phyloP scores from a whole-genome alignment of 2,113 vertebrate genomes.

The Nestor notabilis region DNA sequence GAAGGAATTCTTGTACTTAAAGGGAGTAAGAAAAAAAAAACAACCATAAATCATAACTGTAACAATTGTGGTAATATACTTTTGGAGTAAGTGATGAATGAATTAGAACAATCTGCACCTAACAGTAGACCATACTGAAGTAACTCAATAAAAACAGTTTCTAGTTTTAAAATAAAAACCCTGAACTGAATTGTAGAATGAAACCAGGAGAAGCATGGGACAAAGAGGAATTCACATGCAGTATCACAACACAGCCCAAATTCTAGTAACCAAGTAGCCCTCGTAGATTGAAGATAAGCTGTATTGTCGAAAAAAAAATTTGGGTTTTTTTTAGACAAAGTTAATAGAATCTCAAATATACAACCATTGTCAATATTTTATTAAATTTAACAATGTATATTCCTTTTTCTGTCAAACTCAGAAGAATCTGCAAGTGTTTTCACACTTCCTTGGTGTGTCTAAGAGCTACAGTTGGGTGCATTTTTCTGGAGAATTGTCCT shows the following conservation, averaged over 20 bases:
- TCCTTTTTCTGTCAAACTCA: not conserved
- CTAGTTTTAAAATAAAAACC: not conserved
- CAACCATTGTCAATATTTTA: not conserved
- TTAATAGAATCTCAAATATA: not conserved
- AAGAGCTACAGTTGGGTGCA: not conserved
- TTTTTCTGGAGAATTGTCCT: not conserved
- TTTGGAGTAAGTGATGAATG: not conserved
- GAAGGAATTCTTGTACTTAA: not conserved
- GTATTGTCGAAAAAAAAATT: not conserved
- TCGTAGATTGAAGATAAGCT: not conserved
- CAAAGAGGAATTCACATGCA: not conserved
- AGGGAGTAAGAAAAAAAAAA: not conserved
- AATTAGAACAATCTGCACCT: not conserved
- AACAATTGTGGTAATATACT: not conserved
- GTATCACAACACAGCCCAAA: not conserved
- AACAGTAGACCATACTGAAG: not conserved
- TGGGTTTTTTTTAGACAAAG: not conserved
- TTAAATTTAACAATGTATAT: not conserved
- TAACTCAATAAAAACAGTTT: not conserved
- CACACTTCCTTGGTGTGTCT: not conserved
- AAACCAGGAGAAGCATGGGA: not conserved
- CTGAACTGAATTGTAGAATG: not conserved
- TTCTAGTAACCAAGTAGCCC: not conserved
- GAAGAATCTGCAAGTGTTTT: not conserved
- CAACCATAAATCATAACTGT: not conserved